Conservation (phyloP, 2,888 invertebrate genomes). For the Nebria salina region DNA sequence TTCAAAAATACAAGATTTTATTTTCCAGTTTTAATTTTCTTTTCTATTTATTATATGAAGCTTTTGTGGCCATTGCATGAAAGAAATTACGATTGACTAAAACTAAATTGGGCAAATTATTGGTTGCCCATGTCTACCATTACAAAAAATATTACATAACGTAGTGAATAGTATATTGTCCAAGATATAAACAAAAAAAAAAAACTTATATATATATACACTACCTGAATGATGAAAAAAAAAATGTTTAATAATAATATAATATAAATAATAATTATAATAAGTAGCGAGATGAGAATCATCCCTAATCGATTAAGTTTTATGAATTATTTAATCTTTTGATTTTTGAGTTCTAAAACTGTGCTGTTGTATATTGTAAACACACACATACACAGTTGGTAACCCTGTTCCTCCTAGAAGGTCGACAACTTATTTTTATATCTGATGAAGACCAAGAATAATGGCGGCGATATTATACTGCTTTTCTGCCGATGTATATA, state of each 20-base stretch:
- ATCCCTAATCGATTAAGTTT: not conserved
- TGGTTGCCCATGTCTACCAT: conserved; percentile 20
- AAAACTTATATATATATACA: conserved; percentile 41
- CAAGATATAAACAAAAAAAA: conserved; percentile 40
- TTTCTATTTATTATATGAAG: no score
- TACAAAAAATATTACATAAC: conserved; percentile 32
- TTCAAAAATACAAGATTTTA: no score
- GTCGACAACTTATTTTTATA: conserved; percentile 60
- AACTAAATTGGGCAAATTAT: not conserved
- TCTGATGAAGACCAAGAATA: conserved; percentile 60
- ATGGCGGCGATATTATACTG: conserved; percentile 58
- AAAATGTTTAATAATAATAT: conserved; percentile 38
- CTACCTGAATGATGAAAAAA: conserved; percentile 33
- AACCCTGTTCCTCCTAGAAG: conserved; percentile 38
- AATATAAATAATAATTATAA: conserved; percentile 8
- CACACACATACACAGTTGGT: conserved; percentile 27
- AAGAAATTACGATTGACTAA: not conserved
- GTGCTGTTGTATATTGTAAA: not conserved
- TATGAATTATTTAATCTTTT: not conserved
- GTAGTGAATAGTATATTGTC: conserved; percentile 44
- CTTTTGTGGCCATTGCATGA: not conserved
- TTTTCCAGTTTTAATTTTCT: no score
- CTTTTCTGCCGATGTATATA: conserved; percentile 63
- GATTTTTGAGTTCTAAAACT: not conserved
- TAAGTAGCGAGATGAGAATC: conserved; percentile 8